phyloP scores from a whole-genome alignment of 37 sponge, comb jelly and placozoan species.

The Cliona cf. orientalis region DNA sequence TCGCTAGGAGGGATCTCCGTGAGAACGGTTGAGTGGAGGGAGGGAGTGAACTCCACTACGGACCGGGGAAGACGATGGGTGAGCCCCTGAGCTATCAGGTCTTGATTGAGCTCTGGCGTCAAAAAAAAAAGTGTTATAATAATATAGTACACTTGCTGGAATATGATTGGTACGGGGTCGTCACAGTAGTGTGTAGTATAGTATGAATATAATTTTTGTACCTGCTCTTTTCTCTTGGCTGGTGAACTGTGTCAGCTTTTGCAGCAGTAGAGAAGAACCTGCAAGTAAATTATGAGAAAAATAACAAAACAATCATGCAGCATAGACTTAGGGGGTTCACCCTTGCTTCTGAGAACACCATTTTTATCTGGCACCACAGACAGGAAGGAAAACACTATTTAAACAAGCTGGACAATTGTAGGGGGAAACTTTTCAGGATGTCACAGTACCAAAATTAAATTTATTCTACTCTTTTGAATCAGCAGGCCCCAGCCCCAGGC shows the following conservation, averaged over 20 bases:
- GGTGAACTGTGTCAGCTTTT: conserved; percentile 16
- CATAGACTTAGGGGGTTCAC: no score
- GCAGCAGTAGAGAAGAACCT: conserved; percentile 32
- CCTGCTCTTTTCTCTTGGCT: not conserved
- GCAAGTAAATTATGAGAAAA: not conserved
- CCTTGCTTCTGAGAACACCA: no score
- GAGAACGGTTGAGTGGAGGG: conserved; percentile 2
- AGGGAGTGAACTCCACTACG: conserved; percentile 14
- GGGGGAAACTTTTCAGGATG: no score
- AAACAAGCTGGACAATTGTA: not conserved
- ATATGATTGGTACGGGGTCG: no score
- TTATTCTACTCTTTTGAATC: no score
- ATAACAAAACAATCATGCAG: no score
- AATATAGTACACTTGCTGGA: no score
- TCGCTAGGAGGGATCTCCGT: conserved; percentile 37
- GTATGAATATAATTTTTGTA: no score
- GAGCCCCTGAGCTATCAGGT: conserved; percentile 3
- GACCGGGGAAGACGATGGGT: not conserved
- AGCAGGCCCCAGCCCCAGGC: no score
- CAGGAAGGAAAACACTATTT: not conserved
- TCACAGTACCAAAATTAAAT: no score
- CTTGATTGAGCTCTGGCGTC: not conserved
- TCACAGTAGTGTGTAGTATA: not conserved
- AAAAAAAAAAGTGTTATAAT: not conserved
- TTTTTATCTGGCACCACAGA: no score